Conservation (phyloP, 2,797 vertebrate genomes). For the Melanotaenia trifasciata region DNA sequence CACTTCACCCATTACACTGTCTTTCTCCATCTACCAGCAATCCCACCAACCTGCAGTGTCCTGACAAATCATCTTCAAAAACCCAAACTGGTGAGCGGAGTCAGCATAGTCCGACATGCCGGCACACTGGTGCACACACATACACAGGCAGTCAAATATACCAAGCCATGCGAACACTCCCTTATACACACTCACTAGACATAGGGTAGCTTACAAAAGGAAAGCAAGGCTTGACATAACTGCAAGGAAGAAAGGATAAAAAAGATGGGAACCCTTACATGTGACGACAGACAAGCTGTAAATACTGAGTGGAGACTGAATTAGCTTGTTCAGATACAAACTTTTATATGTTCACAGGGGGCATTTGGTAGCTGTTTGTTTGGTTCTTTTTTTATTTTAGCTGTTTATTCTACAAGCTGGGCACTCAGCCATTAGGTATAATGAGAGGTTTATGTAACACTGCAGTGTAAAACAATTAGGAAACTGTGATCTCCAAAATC, state of each 20-base stretch:
- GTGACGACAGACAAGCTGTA: not conserved
- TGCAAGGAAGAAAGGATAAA: not conserved
- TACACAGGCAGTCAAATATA: constrained; percentile 7
- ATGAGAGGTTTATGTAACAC: too few relatives aligned
- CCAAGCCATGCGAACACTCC: not conserved
- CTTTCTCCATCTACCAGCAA: constrained; percentile 24
- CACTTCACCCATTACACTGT: constrained; percentile 11
- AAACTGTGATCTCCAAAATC: too few relatives aligned
- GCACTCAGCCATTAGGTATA: too few relatives aligned
- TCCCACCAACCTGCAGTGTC: constrained; percentile 51
- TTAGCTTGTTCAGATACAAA: not conserved
- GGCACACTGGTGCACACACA: constrained; percentile 17
- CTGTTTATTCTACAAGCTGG: too few relatives aligned
- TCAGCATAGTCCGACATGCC: constrained; percentile 54
- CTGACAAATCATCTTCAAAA: constrained; percentile 48
- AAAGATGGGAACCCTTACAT: not conserved
- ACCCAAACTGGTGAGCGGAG: constrained; percentile 42
- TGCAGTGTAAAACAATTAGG: too few relatives aligned
- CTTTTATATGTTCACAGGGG: not conserved
- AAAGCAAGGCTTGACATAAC: not conserved
- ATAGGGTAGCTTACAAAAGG: not conserved
- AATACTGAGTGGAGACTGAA: not conserved
- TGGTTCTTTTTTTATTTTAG: too few relatives aligned
- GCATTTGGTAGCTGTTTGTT: not conserved
- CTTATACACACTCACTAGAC: not conserved